These are phyloP conservation scores for Rhinoraja longicauda DNA, from an alignment of 2,797 vertebrate species.

Conservation along the genomic window DNA sequence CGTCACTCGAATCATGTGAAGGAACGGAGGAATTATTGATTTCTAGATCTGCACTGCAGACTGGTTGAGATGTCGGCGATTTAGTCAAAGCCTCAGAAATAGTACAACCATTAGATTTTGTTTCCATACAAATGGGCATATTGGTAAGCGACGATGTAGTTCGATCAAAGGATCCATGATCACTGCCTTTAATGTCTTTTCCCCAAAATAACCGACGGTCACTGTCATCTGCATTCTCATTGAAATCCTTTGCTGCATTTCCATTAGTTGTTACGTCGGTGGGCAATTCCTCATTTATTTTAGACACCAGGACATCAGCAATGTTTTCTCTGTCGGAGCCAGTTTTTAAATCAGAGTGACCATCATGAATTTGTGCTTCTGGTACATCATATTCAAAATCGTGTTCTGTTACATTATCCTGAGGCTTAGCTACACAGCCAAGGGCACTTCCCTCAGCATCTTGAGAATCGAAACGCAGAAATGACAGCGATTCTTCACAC, in stretches of 20 bases:
- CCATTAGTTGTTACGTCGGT: background rate
- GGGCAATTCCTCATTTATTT: conserved; percentile 11
- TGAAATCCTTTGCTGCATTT: background rate
- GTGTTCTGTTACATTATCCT: conserved; percentile 1
- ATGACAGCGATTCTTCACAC: background rate
- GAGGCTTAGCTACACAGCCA: background rate
- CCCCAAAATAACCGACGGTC: background rate
- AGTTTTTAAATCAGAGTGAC: background rate
- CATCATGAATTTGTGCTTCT: background rate
- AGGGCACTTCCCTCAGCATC: background rate
- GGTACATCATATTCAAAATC: background rate
- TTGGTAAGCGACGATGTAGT: background rate
- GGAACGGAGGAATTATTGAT: background rate
- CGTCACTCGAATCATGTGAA: background rate
- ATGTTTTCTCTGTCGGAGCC: background rate
- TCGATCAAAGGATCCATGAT: background rate
- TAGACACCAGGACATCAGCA: background rate
- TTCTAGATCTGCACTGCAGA: background rate
- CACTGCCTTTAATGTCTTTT: background rate
- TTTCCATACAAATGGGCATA: background rate
- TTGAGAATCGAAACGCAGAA: background rate
- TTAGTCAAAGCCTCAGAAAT: background rate
- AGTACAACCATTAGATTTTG: background rate
- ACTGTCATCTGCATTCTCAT: background rate
- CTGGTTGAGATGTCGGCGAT: conserved; percentile 5